phyloP scores from a whole-genome alignment of 1,140 invertebrate genomes.

The Drosophila grimshawi region DNA sequence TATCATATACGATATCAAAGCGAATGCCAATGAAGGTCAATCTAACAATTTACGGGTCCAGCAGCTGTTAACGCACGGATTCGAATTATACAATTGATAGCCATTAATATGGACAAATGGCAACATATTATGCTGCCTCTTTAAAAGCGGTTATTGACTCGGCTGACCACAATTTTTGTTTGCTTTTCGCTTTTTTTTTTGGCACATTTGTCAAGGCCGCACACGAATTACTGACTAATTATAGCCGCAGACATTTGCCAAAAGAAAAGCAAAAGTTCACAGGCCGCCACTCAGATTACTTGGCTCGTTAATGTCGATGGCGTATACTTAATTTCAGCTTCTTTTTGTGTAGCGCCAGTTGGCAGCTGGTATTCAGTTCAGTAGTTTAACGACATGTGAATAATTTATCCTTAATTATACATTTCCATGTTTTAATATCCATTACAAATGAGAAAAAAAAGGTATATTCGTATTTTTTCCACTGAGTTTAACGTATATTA shows the following conservation, averaged over 20 bases:
- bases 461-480: background rate
- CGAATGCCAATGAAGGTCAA: conserved; percentile 25
- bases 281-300: conserved; percentile 32
- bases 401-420: conserved; percentile 22
- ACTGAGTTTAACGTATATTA: too few relatives aligned
- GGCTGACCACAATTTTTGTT: conserved; percentile 14
- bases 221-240: conserved; percentile 49
- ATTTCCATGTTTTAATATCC: conserved; percentile 9
- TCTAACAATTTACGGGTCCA: conserved; percentile 22
- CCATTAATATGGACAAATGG: conserved; percentile 45
- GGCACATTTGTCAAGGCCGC: conserved; percentile 44
- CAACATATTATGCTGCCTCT: conserved; percentile 18
- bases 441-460: background rate
- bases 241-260: conserved; percentile 31
- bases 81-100: conserved; percentile 46
- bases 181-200: conserved; percentile 8
- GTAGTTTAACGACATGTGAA: background rate
- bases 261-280: conserved; percentile 40
- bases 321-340: conserved; percentile 27
- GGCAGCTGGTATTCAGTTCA: conserved; percentile 19
- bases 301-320: conserved; percentile 37
- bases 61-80: background rate
- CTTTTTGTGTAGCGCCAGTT: background rate
- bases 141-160: conserved; percentile 47
- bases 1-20: conserved; percentile 21